phyloP scores from a whole-genome alignment of 2,888 invertebrate species.

The Hypselothyrea guttata region DNA sequence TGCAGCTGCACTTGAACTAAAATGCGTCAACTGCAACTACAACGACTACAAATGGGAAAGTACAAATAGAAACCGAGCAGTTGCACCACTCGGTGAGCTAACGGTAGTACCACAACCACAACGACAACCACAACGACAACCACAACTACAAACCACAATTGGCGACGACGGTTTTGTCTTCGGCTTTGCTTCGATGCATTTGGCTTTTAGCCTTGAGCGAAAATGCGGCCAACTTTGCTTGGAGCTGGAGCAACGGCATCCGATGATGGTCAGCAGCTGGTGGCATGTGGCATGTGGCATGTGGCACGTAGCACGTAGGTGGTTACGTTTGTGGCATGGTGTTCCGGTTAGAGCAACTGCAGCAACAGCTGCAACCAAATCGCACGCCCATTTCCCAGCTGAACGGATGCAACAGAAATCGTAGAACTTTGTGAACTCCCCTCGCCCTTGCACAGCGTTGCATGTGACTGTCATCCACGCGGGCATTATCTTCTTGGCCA shows the following conservation, averaged over 20 bases:
- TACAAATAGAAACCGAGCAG: conserved; percentile 70
- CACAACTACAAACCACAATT: not conserved
- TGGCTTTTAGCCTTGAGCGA: conserved; percentile 17
- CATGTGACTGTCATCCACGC: conserved; percentile 16
- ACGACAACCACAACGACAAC: not conserved
- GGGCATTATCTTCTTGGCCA: conserved; percentile 44
- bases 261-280: no score
- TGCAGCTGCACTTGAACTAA: conserved; percentile 73
- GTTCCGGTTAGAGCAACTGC: conserved; percentile 34
- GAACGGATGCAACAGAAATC: no score
- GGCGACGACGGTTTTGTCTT: conserved; percentile 13
- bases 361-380: no score
- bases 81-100: conserved; percentile 16
- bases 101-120: conserved; percentile 23
- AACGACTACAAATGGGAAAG: conserved; percentile 66
- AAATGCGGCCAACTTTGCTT: conserved; percentile 12
- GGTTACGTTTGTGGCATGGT: not conserved
- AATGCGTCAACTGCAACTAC: conserved; percentile 58
- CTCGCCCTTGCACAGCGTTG: conserved; percentile 41
- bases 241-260: not conserved
- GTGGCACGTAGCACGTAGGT: no score
- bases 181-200: conserved; percentile 19
- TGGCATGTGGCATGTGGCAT: no score
- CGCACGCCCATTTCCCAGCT: no score
- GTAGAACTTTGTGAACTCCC: conserved; percentile 46